Evolutionary conservation across 2,113 vertebrate species (phyloP), one percentile per base, ranked within the genome.

Genomic region (Dromaius novaehollandiae): DNA sequence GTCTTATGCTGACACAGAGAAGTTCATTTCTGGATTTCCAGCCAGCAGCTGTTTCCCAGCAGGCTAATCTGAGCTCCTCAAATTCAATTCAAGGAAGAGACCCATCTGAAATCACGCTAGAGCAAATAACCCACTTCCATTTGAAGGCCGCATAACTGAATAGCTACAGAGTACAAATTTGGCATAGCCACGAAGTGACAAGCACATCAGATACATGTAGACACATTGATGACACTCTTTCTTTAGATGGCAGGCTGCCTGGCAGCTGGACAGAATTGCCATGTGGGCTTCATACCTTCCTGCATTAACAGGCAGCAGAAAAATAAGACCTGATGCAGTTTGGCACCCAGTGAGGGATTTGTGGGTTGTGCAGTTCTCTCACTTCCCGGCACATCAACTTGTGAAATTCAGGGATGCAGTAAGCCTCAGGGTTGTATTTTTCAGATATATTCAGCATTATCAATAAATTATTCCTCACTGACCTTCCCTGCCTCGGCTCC

Each of bases 151-250:
- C 46, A 32, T 50, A 26, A 30, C 70, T 30, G 74, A 34, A 60
- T 48, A 10, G 12, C 42, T 55, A 55, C 30, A 70, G 68, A 75
- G 21, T 9, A 42, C 25, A 25, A 4, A 65, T 64, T 40, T 84
- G 83, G 73, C 82, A 75, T 38, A 65, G 19, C 21, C 74, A 55
- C 55, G 30, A 71, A 63, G 83, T 83, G 56, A 93, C 83, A 70
- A 84, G 28, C 22, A 24, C 51, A 71, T 86, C 87, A 75, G 44
- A 46, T n/a, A 38, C 40, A 28, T 24, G 55, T 5, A 87, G 25
- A 36, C 6, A 46, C 71, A 64, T 58, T 0, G 1, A 30, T 24
- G 3, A 0, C 0, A 1, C n/a, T 71, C 32, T 36, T 56, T 50
- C 24, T 87, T 55, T 48, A 56, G 14, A 48, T 77, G 46, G 34